Percentiles rank a stretch among this genome's conserved stretches.
phyloP scores from a whole-genome alignment of 2,888 invertebrate genomes.

The Gibbula magus region DNA sequence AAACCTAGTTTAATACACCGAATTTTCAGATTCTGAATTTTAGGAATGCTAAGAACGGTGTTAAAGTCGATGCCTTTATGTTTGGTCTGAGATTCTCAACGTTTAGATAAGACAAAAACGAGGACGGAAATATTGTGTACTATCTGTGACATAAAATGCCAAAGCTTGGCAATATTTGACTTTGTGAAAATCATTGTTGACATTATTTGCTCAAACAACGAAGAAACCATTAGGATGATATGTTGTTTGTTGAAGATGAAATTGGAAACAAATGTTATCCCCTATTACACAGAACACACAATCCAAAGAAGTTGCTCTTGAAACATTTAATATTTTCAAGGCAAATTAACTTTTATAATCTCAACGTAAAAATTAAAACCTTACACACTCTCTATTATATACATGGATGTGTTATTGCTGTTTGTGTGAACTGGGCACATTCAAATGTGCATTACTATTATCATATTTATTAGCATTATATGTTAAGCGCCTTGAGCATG shows the following conservation, averaged over 20 bases:
- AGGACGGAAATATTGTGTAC: neutral
- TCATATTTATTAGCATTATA: too few relatives aligned
- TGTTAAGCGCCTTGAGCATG: too few relatives aligned
- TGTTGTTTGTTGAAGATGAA: too few relatives aligned
- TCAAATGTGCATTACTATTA: too few relatives aligned
- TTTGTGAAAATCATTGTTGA: neutral
- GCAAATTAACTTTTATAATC: too few relatives aligned
- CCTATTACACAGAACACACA: too few relatives aligned
- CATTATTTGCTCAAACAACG: neutral
- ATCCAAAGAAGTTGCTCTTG: neutral
- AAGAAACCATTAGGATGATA: too few relatives aligned
- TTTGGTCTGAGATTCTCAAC: neutral
- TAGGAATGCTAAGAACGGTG: neutral
- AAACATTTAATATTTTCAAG: neutral
- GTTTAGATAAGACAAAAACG: neutral
- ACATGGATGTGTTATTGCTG: too few relatives aligned
- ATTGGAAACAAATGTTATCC: too few relatives aligned
- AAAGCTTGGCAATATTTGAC: neutral
- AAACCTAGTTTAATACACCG: neutral
- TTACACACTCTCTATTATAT: too few relatives aligned
- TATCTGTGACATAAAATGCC: conserved; percentile 8
- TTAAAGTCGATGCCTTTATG: neutral
- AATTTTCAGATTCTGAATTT: neutral
- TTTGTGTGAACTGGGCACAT: too few relatives aligned
- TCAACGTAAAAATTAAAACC: too few relatives aligned